Evolutionary conservation across 1,140 invertebrate species (phyloP).

Genomic region (Drosophila yakuba): DNA sequence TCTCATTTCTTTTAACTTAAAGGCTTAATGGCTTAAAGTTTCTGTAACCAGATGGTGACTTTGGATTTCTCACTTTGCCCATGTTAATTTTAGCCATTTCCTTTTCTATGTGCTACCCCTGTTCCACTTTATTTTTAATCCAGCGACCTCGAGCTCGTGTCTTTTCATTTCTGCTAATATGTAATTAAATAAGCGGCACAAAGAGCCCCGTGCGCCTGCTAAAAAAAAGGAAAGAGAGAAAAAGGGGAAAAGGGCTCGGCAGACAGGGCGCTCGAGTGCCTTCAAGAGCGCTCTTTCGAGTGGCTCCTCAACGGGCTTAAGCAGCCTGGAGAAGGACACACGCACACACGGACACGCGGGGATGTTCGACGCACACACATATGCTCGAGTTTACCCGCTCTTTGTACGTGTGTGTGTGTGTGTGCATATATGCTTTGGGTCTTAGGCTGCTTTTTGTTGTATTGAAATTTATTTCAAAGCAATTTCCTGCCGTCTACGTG

Average conservation of each 20-base stretch:
- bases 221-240: conserved; percentile 23
- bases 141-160: conserved; percentile 35
- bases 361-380: conserved; percentile 40
- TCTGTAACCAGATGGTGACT: background rate
- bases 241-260: background rate
- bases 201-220: conserved; percentile 52
- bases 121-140: conserved; percentile 40
- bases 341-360: conserved; percentile 7
- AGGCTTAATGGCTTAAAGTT: background rate
- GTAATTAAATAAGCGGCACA: conserved; percentile 81
- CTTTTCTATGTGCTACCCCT: conserved; percentile 20
- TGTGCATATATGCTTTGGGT: conserved; percentile 21
- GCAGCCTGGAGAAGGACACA: conserved; percentile 48
- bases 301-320: conserved; percentile 69
- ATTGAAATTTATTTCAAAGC: conserved; percentile 83
- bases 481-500: conserved; percentile 82
- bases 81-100: conserved; percentile 10
- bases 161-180: conserved; percentile 76
- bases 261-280: conserved; percentile 63
- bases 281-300: conserved; percentile 66
- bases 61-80: background rate
- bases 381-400: conserved; percentile 43
- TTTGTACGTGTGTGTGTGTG: conserved; percentile 10
- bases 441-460: conserved; percentile 77
- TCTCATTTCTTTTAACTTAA: too few relatives aligned